Percentiles rank a stretch among this genome's conserved stretches.
Conservation (phyloP, 1,140 invertebrate species). For the Drosophila elegans region DNA sequence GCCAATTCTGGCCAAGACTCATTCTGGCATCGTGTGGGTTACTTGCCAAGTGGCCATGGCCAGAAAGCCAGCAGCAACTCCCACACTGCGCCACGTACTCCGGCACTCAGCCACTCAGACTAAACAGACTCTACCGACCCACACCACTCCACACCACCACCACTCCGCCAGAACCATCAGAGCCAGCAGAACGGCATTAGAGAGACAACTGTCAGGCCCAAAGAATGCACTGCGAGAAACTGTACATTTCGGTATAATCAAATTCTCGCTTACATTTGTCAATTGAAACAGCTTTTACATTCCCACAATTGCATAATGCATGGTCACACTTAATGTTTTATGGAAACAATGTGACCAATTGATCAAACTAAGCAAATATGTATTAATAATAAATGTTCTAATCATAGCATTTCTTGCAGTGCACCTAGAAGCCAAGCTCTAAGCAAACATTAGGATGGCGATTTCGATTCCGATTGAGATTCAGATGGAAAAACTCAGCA, state of each 20-base stretch:
- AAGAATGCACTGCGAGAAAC: constrained; percentile 5
- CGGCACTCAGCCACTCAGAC: constrained; percentile 6
- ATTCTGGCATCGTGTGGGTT: constrained; percentile 49
- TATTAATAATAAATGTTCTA: neutral
- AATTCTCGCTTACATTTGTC: too few species aligned
- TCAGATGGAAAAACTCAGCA: constrained; percentile 10
- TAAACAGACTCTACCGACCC: neutral
- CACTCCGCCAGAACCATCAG: constrained; percentile 5
- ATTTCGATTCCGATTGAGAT: constrained; percentile 23
- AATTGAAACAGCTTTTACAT: too few species aligned
- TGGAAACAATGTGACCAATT: neutral
- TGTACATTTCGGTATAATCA: too few species aligned
- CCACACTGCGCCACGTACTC: constrained; percentile 29
- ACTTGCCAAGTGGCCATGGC: constrained; percentile 64
- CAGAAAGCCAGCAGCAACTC: constrained; percentile 35
- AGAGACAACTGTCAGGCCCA: constrained; percentile 16
- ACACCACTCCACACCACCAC: neutral
- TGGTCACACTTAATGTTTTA: neutral
- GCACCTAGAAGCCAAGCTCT: neutral
- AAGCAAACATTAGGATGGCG: constrained; percentile 6
- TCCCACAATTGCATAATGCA: neutral
- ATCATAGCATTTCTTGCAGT: neutral
- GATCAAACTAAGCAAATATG: neutral
- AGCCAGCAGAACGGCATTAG: constrained; percentile 1
- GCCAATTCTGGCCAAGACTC: constrained; percentile 52